Evolutionary conservation across 2,113 vertebrate species (phyloP).

Genomic region (Taxidea taxus): DNA sequence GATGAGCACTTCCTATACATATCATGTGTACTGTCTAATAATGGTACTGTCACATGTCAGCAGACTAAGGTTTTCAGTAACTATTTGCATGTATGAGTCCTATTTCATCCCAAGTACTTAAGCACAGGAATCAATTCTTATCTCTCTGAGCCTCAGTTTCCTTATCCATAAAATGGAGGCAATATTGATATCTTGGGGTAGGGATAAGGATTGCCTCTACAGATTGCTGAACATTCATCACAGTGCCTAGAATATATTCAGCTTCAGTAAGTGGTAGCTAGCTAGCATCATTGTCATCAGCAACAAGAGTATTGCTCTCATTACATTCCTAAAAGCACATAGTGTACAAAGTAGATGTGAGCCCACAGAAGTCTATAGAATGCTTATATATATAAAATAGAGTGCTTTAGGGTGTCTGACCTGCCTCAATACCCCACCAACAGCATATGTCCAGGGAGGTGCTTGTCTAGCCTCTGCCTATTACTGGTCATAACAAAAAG

Average conservation of each 20-base stretch:
- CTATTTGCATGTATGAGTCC: not conserved
- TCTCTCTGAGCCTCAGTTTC: not conserved
- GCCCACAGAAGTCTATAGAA: not conserved
- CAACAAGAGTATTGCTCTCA: not conserved
- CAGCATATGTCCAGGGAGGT: not conserved
- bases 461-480: not conserved
- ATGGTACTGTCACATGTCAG: not conserved
- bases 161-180: not conserved
- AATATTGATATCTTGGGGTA: not conserved
- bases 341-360: not conserved
- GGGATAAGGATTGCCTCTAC: too few relatives aligned
- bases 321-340: not conserved
- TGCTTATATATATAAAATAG: too few relatives aligned
- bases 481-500: not conserved
- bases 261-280: not conserved
- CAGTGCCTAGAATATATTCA: not conserved
- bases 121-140: not conserved
- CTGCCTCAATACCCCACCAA: not conserved
- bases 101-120: not conserved
- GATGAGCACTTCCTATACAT: rapidly evolving
- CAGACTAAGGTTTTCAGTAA: not conserved
- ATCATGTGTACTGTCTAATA: not conserved
- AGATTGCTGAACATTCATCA: not conserved
- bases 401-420: not conserved
- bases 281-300: not conserved